Evolutionary conservation across 1,140 invertebrate species (phyloP).

Genomic region (Augochlora pura): DNA sequence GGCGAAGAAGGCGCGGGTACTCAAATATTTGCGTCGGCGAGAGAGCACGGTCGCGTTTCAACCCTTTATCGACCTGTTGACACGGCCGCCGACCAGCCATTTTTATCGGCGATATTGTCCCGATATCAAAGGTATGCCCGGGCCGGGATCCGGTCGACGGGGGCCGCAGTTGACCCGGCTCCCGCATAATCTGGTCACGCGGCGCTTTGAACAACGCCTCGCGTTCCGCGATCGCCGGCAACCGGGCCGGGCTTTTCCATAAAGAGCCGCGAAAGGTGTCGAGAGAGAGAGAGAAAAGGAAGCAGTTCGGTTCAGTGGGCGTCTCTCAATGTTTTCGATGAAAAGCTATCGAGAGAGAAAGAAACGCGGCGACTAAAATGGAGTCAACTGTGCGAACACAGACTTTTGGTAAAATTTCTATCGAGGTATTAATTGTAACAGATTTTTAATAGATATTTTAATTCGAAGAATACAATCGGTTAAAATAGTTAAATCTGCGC

Average conservation of each 20-base stretch:
- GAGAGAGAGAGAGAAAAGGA: too few relatives aligned
- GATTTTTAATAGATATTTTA: too few relatives aligned
- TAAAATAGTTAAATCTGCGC: too few relatives aligned
- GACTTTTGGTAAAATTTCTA: too few relatives aligned
- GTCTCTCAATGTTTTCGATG: too few relatives aligned
- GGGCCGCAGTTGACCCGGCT: constrained; percentile 22
- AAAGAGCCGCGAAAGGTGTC: too few relatives aligned
- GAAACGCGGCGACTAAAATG: too few relatives aligned
- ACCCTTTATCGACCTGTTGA: constrained; percentile 65
- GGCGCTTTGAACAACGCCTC: constrained; percentile 25
- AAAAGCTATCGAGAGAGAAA: too few relatives aligned
- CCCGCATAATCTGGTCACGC: constrained; percentile 21
- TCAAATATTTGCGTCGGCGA: constrained; percentile 58
- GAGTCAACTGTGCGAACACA: too few relatives aligned
- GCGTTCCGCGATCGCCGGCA: constrained; percentile 47
- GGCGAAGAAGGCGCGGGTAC: constrained; percentile 52
- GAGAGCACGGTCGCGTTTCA: constrained; percentile 52
- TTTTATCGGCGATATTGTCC: constrained; percentile 58
- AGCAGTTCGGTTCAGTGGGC: too few relatives aligned
- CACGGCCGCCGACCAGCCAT: constrained; percentile 58
- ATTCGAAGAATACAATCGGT: too few relatives aligned
- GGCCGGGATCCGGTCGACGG: constrained; percentile 4
- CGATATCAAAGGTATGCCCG: constrained; percentile 53
- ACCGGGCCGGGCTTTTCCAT: neutral
- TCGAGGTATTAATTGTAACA: too few relatives aligned